Evolutionary conservation across 2,888 invertebrate genomes (phyloP).

Genomic region (Drosophila anceps): DNA sequence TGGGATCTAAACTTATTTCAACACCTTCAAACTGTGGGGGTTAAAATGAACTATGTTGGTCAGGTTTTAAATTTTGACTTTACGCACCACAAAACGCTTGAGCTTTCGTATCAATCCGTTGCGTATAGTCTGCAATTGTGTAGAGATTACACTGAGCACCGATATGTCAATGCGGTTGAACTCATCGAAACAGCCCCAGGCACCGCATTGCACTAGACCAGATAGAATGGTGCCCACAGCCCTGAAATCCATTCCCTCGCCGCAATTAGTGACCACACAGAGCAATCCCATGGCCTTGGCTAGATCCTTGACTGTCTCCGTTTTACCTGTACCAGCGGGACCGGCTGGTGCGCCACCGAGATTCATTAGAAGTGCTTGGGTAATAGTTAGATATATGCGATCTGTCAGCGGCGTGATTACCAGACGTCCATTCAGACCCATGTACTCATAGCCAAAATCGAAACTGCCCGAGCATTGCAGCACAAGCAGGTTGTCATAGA

Average conservation of each 20-base stretch:
- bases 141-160: conserved; percentile 96
- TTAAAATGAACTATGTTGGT: fast-evolving
- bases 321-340: conserved; percentile 88
- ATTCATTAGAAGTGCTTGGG: conserved; percentile 96
- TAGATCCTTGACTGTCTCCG: conserved; percentile 96
- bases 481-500: conserved; percentile 92
- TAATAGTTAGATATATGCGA: conserved; percentile 96
- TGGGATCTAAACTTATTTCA: conserved; percentile 92
- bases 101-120: conserved; percentile 92
- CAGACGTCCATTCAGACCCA: conserved; percentile 96
- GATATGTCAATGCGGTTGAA: conserved; percentile 97
- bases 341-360: conserved; percentile 96
- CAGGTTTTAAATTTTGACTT: fast-evolving
- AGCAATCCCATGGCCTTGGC: conserved; percentile 94
- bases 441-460: conserved; percentile 97
- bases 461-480: conserved; percentile 94
- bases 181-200: conserved; percentile 98
- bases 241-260: conserved; percentile 96
- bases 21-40: conserved; percentile 91
- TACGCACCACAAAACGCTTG: conserved; percentile 90
- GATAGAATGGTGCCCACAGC: conserved; percentile 92
- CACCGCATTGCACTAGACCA: conserved; percentile 87
- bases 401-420: conserved; percentile 97
- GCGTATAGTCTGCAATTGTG: conserved; percentile 95
- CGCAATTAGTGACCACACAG: conserved; percentile 95